phyloP scores from a whole-genome alignment of 2,888 invertebrate species.

The Drosophila demipolita region DNA sequence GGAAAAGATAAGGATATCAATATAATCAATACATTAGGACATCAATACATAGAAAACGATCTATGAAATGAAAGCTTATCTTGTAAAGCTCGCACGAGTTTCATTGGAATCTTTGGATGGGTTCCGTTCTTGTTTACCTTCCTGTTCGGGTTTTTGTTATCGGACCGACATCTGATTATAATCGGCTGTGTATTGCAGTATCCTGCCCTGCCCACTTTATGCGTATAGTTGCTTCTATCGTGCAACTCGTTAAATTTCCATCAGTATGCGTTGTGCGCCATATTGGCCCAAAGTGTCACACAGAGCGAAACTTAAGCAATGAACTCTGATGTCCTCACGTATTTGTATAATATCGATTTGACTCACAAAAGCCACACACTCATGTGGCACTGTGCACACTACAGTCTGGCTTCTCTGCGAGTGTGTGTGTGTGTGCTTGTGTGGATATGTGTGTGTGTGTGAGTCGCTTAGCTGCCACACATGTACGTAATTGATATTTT shows the following conservation, averaged over 20 bases:
- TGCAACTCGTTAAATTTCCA: conserved; percentile 79
- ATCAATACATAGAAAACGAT: not conserved
- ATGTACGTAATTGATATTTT: conserved; percentile 81
- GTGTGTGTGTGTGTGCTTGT: conserved; percentile 6
- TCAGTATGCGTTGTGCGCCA: conserved; percentile 73
- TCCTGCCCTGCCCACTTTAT: conserved; percentile 20
- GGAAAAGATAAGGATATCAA: not conserved
- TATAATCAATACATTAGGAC: too few species aligned
- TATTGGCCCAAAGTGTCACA: conserved; percentile 73
- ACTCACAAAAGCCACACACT: conserved; percentile 64
- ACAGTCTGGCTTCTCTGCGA: not conserved
- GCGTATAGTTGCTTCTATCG: conserved; percentile 36
- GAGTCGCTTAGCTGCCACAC: conserved; percentile 67
- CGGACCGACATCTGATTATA: conserved; percentile 70
- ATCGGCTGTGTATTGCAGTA: conserved; percentile 53
- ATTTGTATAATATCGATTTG: conserved; percentile 78
- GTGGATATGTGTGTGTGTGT: conserved; percentile 23
- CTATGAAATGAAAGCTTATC: conserved; percentile 1
- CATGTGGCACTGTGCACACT: conserved; percentile 7
- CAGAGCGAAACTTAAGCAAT: conserved; percentile 65
- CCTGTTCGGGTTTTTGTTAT: conserved; percentile 11
- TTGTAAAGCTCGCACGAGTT: conserved; percentile 53
- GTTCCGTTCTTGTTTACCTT: conserved; percentile 1
- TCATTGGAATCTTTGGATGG: conserved; percentile 16
- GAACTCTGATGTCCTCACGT: conserved; percentile 80